Evolutionary conservation across 2,797 vertebrate genomes (phyloP).

Genomic region (Basileuterus tristriatus): DNA sequence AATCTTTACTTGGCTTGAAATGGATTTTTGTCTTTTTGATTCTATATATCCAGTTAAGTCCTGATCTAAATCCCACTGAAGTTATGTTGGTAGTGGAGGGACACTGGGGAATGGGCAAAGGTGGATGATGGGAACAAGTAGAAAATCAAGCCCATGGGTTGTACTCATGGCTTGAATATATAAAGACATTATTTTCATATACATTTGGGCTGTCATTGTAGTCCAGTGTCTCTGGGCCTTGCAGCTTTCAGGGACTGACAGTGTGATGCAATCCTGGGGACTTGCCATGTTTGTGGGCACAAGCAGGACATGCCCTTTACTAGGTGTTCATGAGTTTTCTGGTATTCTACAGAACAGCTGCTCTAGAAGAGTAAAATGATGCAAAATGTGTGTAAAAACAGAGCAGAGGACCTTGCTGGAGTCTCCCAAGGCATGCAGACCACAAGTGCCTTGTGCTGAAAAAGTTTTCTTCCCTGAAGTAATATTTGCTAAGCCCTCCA

Average conservation of each 20-base stretch:
- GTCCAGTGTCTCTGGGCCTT: not conserved
- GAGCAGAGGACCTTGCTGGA: not conserved
- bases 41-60: not conserved
- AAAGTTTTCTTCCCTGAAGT: not conserved
- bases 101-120: fast-evolving
- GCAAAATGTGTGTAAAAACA: not conserved
- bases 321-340: not conserved
- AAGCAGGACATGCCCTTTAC: not conserved
- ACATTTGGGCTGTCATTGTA: not conserved
- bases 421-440: not conserved
- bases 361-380: not conserved
- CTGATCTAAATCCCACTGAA: not conserved
- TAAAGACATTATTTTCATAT: not conserved
- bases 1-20: not conserved
- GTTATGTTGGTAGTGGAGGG: not conserved
- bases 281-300: not conserved
- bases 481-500: not conserved
- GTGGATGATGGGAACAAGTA: fast-evolving
- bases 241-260: not conserved
- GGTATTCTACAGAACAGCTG: not conserved
- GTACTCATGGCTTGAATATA: not conserved
- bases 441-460: not conserved
- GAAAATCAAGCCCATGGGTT: not conserved
- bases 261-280: not conserved
- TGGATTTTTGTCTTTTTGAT: not conserved